Percentiles rank a stretch among this genome's conserved stretches.
These are phyloP conservation scores for Actinia equina DNA, from an alignment of 64 coral and sea anemone species.

Conservation along the genomic window DNA sequence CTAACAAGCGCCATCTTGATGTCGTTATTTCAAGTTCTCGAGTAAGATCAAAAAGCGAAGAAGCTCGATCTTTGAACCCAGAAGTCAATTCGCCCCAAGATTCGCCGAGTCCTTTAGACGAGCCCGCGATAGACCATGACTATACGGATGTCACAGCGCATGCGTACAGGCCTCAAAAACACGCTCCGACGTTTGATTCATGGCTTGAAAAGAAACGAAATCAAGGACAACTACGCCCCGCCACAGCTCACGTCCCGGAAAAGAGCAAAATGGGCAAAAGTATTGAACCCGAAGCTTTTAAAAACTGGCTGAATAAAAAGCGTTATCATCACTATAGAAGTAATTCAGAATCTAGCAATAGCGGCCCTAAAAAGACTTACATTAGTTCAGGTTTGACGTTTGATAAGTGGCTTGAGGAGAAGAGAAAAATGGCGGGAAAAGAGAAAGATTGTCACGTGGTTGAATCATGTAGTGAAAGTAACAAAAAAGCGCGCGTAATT, in stretches of 20 bases:
- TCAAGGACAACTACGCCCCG: slow-evolving; percentile 26
- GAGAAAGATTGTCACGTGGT: slow-evolving; percentile 21
- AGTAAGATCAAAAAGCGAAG: slow-evolving; percentile 5
- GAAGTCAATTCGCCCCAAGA: neutral
- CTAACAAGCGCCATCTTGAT: slow-evolving; percentile 38
- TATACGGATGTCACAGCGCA: slow-evolving; percentile 42
- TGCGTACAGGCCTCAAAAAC: slow-evolving; percentile 29
- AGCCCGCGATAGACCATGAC: neutral
- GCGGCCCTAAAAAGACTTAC: slow-evolving; percentile 47
- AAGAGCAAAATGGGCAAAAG: slow-evolving; percentile 73
- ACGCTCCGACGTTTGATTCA: slow-evolving; percentile 52
- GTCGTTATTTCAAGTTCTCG: slow-evolving; percentile 21
- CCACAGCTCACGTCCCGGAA: slow-evolving; percentile 28
- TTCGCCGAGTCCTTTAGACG: neutral
- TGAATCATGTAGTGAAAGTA: slow-evolving; percentile 7
- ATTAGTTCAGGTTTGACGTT: slow-evolving; percentile 79
- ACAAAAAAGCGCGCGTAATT: slow-evolving; percentile 13
- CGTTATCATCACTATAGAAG: slow-evolving; percentile 23
- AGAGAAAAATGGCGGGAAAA: slow-evolving; percentile 36
- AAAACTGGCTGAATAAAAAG: slow-evolving; percentile 76
- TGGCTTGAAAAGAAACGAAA: slow-evolving; percentile 83
- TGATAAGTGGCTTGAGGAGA: slow-evolving; percentile 78
- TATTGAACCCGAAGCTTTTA: slow-evolving; percentile 76
- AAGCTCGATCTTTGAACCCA: neutral
- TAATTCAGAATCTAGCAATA: slow-evolving; percentile 30